phyloP scores from a whole-genome alignment of 2,888 invertebrate genomes.

The Phyllotreta striolata region DNA sequence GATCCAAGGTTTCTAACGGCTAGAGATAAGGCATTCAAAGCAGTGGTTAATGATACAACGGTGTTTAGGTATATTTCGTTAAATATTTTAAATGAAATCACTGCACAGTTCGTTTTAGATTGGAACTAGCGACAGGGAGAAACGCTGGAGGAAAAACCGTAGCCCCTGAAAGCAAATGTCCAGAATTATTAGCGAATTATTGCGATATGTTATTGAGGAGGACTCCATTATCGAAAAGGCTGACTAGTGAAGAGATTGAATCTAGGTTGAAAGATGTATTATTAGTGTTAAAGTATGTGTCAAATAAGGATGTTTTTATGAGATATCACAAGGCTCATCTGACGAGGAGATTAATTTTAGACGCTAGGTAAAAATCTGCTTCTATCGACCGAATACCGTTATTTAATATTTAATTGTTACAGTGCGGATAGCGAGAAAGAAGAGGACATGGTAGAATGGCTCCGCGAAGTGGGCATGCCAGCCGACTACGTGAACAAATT shows the following conservation, averaged over 20 bases:
- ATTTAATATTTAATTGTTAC: conserved; percentile 13
- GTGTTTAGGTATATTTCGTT: conserved; percentile 67
- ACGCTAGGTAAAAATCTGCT: conserved; percentile 68
- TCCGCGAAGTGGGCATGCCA: conserved; percentile 98
- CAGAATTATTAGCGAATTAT: conserved; percentile 97
- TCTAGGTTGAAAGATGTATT: conserved; percentile 88
- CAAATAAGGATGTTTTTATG: conserved; percentile 99
- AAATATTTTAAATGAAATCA: no score
- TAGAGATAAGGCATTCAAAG: conserved; percentile 94
- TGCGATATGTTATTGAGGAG: conserved; percentile 98
- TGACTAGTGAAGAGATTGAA: conserved; percentile 97
- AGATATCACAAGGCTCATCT: conserved; percentile 98
- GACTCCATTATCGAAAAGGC: conserved; percentile 93
- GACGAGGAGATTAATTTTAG: conserved; percentile 93
- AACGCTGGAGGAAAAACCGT: conserved; percentile 72
- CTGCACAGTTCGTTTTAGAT: conserved; percentile 48
- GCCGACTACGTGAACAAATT: conserved; percentile 99
- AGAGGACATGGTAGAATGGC: conserved; percentile 99
- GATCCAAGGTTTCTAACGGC: conserved; percentile 98
- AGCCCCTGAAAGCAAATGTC: conserved; percentile 96
- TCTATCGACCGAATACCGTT: background rate
- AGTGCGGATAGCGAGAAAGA: conserved; percentile 99
- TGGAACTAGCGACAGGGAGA: conserved; percentile 71
- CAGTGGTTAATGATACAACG: conserved; percentile 97
- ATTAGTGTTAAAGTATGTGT: conserved; percentile 97